Conservation (phyloP, 1,140 invertebrate genomes). For the Steinernema khuongi region DNA sequence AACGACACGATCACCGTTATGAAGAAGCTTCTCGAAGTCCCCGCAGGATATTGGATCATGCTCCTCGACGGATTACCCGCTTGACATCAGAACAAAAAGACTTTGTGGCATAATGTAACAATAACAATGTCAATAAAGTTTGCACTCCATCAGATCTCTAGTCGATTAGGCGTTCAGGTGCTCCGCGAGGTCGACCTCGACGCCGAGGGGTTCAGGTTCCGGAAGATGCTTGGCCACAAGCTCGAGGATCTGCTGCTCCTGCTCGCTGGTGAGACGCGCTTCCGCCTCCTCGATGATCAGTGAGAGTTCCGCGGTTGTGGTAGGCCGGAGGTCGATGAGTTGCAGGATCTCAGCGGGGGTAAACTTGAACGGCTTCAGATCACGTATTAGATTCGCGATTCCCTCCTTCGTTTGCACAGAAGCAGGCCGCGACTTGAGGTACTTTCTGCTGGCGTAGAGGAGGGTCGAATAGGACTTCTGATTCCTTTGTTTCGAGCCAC, state of each 20-base stretch:
- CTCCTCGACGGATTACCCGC: too few relatives aligned
- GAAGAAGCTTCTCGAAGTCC: not conserved
- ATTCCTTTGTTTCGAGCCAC: not conserved
- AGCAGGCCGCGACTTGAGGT: not conserved
- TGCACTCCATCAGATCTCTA: too few relatives aligned
- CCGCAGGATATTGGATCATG: not conserved
- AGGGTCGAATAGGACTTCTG: not conserved
- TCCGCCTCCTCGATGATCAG: not conserved
- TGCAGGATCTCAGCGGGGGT: not conserved
- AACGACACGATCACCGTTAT: not conserved
- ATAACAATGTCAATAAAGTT: too few relatives aligned
- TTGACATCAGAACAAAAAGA: too few relatives aligned
- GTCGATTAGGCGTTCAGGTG: too few relatives aligned
- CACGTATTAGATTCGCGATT: not conserved
- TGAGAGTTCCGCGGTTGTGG: not conserved
- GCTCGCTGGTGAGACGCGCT: not conserved
- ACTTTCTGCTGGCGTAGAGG: not conserved
- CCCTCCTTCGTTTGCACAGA: not conserved
- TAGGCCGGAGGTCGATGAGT: not conserved
- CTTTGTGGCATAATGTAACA: too few relatives aligned
- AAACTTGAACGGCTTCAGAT: not conserved
- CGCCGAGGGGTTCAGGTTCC: not conserved
- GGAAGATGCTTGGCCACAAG: not conserved
- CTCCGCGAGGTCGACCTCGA: not conserved
- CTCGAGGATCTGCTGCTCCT: not conserved